Evolutionary conservation across 2,888 invertebrate genomes (phyloP), one percentile per base, ranked within the genome.

Genomic region (Agrotis clavis): DNA sequence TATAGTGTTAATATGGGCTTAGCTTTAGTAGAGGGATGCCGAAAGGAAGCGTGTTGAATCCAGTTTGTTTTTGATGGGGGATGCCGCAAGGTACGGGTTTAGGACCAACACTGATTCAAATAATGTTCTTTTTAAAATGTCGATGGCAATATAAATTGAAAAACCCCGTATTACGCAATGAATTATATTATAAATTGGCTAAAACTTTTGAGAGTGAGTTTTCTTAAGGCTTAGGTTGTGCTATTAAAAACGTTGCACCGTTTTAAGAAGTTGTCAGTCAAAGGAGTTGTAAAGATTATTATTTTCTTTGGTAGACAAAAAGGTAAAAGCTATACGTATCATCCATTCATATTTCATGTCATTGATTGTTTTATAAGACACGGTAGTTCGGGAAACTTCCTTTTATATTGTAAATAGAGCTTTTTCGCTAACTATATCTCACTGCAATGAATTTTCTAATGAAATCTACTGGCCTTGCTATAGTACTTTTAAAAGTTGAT

Each of bases 1-100:
- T 76, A 70, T 70, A 67, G 79, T 84, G 74, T 78, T 77, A 71
- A 79, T 78, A 30, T 41, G 48, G 48, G 51, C 53, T 71, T 67
- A 62, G 18, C 25, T 78, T 72, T 70, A 77, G 60, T 77, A n/a
- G 30, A 50, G 67, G 73, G 51, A 60, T 78, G 73, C 68, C 82
- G 61, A 47, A 72, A 69, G 68, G 60, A 54, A n/a, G 30, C 53
- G 14, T 41, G 13, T 56, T 64, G 0, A 45, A 63, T 0, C 51
- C 63, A 4, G 0, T 0, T 68, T 13, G n/a, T 48, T 67, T n/a
- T 21, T 56, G 45, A 11, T 45, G 4, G 0, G 19, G 47, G 48
- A 18, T 64, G 16, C 53, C 48, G 1, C 57, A 47, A 65, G 64
- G 56, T 19, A 51, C 65, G 13, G 18, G 18, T 11, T 30, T 25